phyloP scores from a whole-genome alignment of 2,113 vertebrate species.

The Malurus cyaneus region DNA sequence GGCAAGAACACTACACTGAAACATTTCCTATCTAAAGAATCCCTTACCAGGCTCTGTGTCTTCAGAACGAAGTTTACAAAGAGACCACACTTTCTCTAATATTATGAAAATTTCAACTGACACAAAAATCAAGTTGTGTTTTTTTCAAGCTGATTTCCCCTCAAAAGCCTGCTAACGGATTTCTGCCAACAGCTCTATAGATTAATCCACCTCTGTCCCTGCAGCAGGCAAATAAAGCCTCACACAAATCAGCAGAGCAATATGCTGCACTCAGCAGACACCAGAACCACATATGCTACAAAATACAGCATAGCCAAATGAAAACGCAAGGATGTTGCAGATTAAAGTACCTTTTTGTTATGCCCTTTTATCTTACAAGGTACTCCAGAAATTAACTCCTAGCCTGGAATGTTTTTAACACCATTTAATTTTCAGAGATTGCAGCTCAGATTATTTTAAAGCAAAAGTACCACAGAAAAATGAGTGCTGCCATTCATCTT shows the following conservation, averaged over 20 bases:
- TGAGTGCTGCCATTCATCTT: neutral
- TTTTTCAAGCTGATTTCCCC: neutral
- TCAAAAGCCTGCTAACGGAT: neutral
- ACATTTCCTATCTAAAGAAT: neutral
- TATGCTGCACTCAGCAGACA: constrained; percentile 24
- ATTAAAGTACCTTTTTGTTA: neutral
- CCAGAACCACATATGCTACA: neutral
- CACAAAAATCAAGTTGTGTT: neutral
- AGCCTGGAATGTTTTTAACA: neutral
- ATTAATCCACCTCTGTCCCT: constrained; percentile 31
- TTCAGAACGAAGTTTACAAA: neutral
- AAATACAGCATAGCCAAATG: neutral
- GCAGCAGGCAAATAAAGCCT: constrained; percentile 7
- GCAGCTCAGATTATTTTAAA: neutral
- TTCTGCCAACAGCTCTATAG: neutral
- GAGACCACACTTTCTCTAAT: neutral
- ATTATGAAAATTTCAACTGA: neutral
- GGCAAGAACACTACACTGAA: neutral
- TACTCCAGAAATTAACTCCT: neutral
- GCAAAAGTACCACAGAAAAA: neutral
- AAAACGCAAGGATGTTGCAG: neutral
- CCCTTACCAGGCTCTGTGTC: neutral
- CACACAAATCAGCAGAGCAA: neutral
- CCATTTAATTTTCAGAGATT: neutral
- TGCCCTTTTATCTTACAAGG: neutral